A percentile compares a stretch with the other conserved stretches of the same genome.
These are phyloP conservation scores for Pseudanteris insignis DNA, from an alignment of 2,888 invertebrate genomes.

Conservation along the genomic window DNA sequence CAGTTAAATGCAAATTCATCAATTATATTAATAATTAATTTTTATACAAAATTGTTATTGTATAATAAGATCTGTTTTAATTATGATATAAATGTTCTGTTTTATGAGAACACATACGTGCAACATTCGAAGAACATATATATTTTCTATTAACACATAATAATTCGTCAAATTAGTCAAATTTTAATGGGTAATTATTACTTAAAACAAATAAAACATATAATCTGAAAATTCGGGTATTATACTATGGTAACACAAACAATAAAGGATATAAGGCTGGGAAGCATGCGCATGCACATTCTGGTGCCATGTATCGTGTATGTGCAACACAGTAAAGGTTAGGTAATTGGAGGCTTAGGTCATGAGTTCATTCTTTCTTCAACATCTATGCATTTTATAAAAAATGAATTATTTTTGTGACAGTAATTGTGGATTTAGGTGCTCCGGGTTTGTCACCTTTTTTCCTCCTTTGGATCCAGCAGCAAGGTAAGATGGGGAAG, in stretches of 20 bases:
- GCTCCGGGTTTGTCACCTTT: conserved; percentile 73
- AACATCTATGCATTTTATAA: no score
- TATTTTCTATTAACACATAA: conserved; percentile 47
- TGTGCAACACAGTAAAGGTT: no score
- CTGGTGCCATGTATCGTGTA: conserved; percentile 58
- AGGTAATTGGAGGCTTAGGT: no score
- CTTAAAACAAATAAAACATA: no score
- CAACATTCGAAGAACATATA: conserved; percentile 56
- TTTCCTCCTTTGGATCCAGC: conserved; percentile 71
- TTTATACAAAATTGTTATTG: no score
- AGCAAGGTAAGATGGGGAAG: conserved; percentile 66
- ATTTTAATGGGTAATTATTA: conserved; percentile 26
- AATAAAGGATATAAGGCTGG: conserved; percentile 52
- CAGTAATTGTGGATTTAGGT: conserved; percentile 66
- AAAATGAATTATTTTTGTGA: conserved; percentile 51
- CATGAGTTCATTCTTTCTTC: no score
- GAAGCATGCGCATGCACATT: conserved; percentile 64
- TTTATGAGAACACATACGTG: conserved; percentile 52
- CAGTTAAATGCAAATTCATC: no score
- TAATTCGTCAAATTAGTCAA: conserved; percentile 46
- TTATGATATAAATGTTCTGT: conserved; percentile 8
- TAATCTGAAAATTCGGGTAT: no score
- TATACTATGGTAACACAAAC: conserved; percentile 30
- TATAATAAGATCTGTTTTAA: background rate
- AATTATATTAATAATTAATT: no score